Evolutionary conservation across 2,113 vertebrate genomes (phyloP).

Genomic region (Etheostoma cragini): DNA sequence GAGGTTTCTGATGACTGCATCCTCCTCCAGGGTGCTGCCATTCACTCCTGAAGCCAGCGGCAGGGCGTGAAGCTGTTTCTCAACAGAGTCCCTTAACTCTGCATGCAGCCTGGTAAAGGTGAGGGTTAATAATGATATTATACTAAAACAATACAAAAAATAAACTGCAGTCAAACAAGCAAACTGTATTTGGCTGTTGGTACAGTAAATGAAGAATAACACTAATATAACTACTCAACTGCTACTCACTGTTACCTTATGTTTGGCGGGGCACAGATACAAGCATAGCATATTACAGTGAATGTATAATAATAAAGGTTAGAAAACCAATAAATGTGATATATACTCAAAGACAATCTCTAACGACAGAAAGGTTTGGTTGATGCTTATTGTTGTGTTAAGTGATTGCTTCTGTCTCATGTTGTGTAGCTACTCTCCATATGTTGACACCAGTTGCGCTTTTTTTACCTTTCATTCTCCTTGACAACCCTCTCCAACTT

Average conservation of each 20-base stretch:
- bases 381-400: not conserved
- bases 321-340: not conserved
- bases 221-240: not conserved
- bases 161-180: not conserved
- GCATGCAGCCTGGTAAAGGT: conserved; percentile 84
- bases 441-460: not conserved
- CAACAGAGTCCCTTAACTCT: conserved; percentile 88
- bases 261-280: not conserved
- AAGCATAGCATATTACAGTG: not conserved
- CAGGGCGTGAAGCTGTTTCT: conserved; percentile 88
- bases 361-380: not conserved
- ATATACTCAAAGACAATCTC: not conserved
- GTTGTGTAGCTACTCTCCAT: not conserved
- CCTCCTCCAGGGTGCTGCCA: conserved; percentile 77
- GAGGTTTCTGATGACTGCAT: conserved; percentile 84
- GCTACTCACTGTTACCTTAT: not conserved
- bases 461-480: conserved; percentile 94
- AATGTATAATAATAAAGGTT: not conserved
- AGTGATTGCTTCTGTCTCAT: not conserved
- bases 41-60: conserved; percentile 71
- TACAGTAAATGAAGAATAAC: not conserved
- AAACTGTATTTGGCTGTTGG: not conserved
- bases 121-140: not conserved
- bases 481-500: conserved; percentile 89
- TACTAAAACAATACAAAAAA: not conserved